These are phyloP conservation scores for Diploscapter pachys DNA, from an alignment of 1,140 invertebrate genomes.

Conservation along the genomic window DNA sequence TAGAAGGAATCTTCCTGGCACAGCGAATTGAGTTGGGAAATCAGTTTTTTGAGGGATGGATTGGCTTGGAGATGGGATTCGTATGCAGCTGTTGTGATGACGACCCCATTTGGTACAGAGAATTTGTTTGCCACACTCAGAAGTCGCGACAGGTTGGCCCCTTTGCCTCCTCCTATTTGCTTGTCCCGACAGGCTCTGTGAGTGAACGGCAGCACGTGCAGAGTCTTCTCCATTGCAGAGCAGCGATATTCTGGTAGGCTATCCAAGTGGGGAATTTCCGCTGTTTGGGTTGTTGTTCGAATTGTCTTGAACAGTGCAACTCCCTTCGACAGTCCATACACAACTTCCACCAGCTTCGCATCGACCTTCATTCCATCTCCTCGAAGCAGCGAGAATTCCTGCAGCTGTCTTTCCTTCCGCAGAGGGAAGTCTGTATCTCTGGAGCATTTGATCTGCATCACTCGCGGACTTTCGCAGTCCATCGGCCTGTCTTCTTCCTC, in stretches of 20 bases:
- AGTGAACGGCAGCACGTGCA: conserved; percentile 15
- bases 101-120: conserved; percentile 66
- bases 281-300: background rate
- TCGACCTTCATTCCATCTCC: conserved; percentile 12
- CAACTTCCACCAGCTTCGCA: conserved; percentile 5
- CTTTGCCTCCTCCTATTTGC: conserved; percentile 25
- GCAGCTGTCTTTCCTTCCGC: background rate
- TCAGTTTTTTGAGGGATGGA: conserved; percentile 42
- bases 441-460: background rate
- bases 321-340: conserved; percentile 5
- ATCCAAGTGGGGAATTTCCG: background rate
- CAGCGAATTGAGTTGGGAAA: conserved; percentile 20
- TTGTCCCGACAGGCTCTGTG: conserved; percentile 26
- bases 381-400: background rate
- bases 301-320: conserved; percentile 6
- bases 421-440: background rate
- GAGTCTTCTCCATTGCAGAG: background rate
- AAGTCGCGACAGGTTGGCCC: conserved; percentile 25
- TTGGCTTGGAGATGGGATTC: conserved; percentile 62
- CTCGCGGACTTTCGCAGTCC: too few species aligned
- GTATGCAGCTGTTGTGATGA: conserved; percentile 66
- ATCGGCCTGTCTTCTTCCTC: too few species aligned
- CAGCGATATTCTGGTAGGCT: conserved; percentile 13
- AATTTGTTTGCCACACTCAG: conserved; percentile 5
- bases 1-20: conserved; percentile 44